Conservation (phyloP, 2,888 invertebrate genomes). For the Amphipyra tragopoginis region DNA sequence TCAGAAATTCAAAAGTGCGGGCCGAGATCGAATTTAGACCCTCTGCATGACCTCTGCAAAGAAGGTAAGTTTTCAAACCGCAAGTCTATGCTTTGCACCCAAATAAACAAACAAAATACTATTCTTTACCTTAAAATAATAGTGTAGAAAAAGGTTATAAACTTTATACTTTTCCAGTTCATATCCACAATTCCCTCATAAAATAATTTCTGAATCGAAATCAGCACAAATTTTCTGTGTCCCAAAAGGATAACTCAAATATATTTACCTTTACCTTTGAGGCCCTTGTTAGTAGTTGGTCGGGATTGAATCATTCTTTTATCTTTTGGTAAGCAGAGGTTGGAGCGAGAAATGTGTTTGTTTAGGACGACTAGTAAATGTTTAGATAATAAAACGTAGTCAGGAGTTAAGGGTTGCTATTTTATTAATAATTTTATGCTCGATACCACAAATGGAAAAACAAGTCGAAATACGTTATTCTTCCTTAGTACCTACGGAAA, state of each 20-base stretch:
- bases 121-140: not conserved
- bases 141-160: constrained; percentile 1
- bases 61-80: too few relatives aligned
- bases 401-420: too few relatives aligned
- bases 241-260: constrained; percentile 21
- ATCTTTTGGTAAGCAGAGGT: constrained; percentile 8
- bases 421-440: too few relatives aligned
- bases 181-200: not conserved
- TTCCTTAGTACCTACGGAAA: too few relatives aligned
- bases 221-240: constrained; percentile 6
- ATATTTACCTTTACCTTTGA: constrained; percentile 10
- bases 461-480: too few relatives aligned
- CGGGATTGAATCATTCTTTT: constrained; percentile 31
- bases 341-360: constrained; percentile 22
- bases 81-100: too few relatives aligned
- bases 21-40: too few relatives aligned
- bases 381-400: not conserved
- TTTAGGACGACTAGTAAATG: constrained; percentile 35
- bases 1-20: too few relatives aligned
- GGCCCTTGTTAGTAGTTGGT: constrained; percentile 10
- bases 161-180: constrained; percentile 3
- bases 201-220: constrained; percentile 11
- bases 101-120: too few relatives aligned
- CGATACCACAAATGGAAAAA: too few relatives aligned
- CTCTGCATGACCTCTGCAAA: too few relatives aligned